Base-by-base conservation (phyloP, 2,888 invertebrate genomes). In the Mimumesa dahlbomi region DNA sequence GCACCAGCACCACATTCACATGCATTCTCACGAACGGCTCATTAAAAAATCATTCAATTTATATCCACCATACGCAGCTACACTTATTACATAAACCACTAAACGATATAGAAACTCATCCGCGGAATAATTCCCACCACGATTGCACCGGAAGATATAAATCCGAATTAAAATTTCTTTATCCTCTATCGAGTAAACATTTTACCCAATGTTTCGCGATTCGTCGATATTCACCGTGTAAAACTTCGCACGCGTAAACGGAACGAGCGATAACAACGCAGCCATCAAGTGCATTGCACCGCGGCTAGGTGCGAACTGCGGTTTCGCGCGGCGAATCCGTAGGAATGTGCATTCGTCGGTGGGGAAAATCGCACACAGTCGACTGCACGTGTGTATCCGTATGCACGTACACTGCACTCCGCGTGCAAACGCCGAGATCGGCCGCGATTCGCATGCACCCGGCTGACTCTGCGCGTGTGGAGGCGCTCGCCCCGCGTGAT, bases 261-360 rank as follows among this genome's bases (percentile, higher is more conserved):
- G n/a, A 34, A 34, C 9, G n/a, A 7, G 3, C 9, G 11, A n/a
- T 7, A n/a, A 49, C 34, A 4, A 43, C 61, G n/a, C n/a, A n/a
- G 43, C 43, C 53, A 13, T 52, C 62, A 43, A 75, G 66, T 48
- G 73, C 77, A 50, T 79, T 82, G 77, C 77, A 83, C 61, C 82
- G 75, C 73, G 56, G 82, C 77, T 77, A 74, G 53, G 58, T 62
- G 77, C 76, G 70, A 72, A 81, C 82, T 77, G 78, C 72, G 64
- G 73, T 75, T 80, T 75, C 68, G 69, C 70, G 70, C 68, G 42
- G 52, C 73, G 71, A 68, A 67, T 65, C 74, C 74, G 58, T 63
- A 73, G 75, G 75, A 82, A 75, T 73, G 82, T 70, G 83, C 72
- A 74, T 52, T 69, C 69, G 63, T 45, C 58, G 73, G 79, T 74